Evolutionary conservation across 2,113 vertebrate species (phyloP).

Genomic region (Rhea americana): DNA sequence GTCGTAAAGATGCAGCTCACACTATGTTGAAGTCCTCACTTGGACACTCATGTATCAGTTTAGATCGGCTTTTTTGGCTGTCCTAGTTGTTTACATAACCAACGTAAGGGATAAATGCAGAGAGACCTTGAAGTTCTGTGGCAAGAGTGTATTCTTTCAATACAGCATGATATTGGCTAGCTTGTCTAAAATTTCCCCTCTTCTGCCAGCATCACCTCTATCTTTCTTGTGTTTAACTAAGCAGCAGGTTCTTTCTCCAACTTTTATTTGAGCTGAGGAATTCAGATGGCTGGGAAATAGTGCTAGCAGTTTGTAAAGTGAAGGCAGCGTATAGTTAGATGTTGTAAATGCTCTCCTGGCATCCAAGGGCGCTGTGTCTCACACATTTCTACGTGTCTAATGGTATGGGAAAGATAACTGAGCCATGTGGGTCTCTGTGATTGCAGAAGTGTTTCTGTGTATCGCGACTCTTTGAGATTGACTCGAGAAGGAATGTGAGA

Average conservation of each 20-base stretch:
- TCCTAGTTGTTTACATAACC: background rate
- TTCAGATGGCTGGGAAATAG: background rate
- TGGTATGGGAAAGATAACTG: background rate
- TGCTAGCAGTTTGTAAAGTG: background rate
- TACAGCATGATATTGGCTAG: background rate
- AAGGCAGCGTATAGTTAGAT: background rate
- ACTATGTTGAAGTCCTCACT: background rate
- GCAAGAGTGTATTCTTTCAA: background rate
- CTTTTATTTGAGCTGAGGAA: background rate
- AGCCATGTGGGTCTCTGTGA: background rate
- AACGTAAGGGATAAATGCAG: background rate
- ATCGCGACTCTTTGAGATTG: background rate
- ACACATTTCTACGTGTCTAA: background rate
- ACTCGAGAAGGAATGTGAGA: background rate
- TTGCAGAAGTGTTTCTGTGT: background rate
- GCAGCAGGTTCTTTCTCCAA: background rate
- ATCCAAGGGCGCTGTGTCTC: background rate
- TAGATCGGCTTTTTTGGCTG: background rate
- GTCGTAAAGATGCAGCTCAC: background rate
- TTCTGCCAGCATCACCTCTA: conserved; percentile 7
- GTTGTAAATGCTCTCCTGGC: background rate
- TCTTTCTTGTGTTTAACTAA: background rate
- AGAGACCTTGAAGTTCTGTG: background rate
- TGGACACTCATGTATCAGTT: accelerated
- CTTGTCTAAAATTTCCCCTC: background rate